These are phyloP conservation scores for Schizopygopsis malacanthus DNA, from an alignment of 2,797 vertebrate species.

Conservation along the genomic window DNA sequence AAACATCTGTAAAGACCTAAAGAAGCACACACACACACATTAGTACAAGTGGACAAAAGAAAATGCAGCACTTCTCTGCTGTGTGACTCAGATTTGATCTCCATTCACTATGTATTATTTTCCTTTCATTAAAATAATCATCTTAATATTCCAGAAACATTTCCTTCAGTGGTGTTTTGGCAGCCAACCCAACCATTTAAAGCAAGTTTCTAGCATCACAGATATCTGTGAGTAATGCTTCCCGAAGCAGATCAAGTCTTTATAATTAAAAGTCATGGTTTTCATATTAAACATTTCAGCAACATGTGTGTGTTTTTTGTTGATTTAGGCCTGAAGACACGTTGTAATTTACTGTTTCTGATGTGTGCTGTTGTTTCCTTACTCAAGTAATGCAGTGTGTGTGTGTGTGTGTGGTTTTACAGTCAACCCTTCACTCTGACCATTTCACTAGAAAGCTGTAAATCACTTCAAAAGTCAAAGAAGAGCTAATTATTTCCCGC, in stretches of 20 bases:
- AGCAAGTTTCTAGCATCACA: not conserved
- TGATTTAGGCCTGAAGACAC: conserved; percentile 19
- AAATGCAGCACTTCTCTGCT: conserved; percentile 7
- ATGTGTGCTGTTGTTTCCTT: conserved; percentile 35
- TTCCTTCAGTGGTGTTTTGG: conserved; percentile 20
- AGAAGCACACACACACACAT: conserved; percentile 32
- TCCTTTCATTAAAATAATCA: conserved; percentile 27
- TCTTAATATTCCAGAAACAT: conserved; percentile 10
- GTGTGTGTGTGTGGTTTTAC: conserved; percentile 29
- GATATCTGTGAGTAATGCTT: not conserved
- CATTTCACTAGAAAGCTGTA: conserved; percentile 48
- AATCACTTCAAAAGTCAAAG: conserved; percentile 46
- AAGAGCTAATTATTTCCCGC: conserved; percentile 50
- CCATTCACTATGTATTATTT: not conserved
- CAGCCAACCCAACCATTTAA: not conserved
- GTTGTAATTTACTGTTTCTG: conserved; percentile 58
- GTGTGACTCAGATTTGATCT: conserved; percentile 4
- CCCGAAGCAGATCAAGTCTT: conserved; percentile 16
- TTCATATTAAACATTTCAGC: conserved; percentile 32
- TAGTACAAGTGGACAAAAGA: not conserved
- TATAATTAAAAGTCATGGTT: not conserved
- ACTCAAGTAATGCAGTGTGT: not conserved
- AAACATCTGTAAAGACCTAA: conserved; percentile 64
- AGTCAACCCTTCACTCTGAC: conserved; percentile 13
- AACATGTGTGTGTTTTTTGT: conserved; percentile 11